phyloP scores from a whole-genome alignment of 2,888 invertebrate genomes.

The Molanna angustata region DNA sequence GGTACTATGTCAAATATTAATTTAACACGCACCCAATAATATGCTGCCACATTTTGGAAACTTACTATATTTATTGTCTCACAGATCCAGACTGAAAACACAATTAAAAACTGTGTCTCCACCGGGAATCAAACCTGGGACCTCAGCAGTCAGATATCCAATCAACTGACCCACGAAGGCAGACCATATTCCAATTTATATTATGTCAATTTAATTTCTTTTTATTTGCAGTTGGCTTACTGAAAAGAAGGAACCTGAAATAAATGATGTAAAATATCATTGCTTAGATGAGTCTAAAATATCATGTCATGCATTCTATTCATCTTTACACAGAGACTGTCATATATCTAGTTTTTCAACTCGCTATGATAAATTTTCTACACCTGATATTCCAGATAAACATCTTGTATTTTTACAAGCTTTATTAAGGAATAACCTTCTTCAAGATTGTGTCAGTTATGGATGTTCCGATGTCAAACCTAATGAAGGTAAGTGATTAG shows the following conservation, averaged over 20 bases:
- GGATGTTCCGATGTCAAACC: constrained; percentile 35
- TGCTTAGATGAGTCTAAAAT: constrained; percentile 34
- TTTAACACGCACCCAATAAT: too few relatives aligned
- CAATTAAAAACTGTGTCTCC: too few relatives aligned
- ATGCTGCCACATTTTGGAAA: too few relatives aligned
- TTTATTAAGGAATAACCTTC: constrained; percentile 41
- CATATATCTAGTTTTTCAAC: constrained; percentile 40
- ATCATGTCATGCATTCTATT: constrained; percentile 44
- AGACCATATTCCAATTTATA: too few relatives aligned
- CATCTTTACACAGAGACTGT: constrained; percentile 38
- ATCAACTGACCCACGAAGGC: too few relatives aligned
- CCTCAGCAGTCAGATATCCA: too few relatives aligned
- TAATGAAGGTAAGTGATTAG: constrained; percentile 17
- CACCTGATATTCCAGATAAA: constrained; percentile 39
- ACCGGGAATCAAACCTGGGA: too few relatives aligned
- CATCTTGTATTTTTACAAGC: constrained; percentile 42
- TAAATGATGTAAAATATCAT: constrained; percentile 25
- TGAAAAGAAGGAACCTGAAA: constrained; percentile 25
- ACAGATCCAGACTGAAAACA: too few relatives aligned
- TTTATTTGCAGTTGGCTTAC: constrained; percentile 28
- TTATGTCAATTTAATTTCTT: not conserved
- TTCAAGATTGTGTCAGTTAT: constrained; percentile 42
- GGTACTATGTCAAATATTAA: too few relatives aligned
- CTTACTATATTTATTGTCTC: too few relatives aligned
- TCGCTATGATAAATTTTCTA: constrained; percentile 41